Percentiles rank a stretch among this genome's conserved stretches.
Evolutionary conservation across 2,113 vertebrate genomes (phyloP).

Genomic region (Lamprologus callipterus): DNA sequence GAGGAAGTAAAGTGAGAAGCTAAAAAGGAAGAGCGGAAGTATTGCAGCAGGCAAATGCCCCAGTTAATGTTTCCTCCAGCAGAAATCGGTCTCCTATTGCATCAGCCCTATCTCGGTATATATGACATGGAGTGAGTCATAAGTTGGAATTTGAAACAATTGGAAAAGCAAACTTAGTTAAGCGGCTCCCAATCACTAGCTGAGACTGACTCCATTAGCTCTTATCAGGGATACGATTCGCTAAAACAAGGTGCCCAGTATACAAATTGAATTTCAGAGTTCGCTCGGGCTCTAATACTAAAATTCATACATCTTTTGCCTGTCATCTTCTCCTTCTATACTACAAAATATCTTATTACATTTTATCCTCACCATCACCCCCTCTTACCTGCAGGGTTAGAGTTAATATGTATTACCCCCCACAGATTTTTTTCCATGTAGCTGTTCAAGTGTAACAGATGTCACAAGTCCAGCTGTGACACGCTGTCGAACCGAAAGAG

Average conservation of each 20-base stretch:
- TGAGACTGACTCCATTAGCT: not conserved
- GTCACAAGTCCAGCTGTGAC: constrained; percentile 67
- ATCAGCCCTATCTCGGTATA: not conserved
- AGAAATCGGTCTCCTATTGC: not conserved
- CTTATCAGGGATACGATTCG: not conserved
- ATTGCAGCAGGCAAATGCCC: not conserved
- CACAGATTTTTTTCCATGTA: constrained; percentile 57
- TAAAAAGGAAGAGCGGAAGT: not conserved
- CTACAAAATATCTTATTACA: constrained; percentile 34
- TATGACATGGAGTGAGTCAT: not conserved
- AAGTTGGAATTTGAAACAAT: not conserved
- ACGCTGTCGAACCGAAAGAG: constrained; percentile 20
- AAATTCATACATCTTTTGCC: not conserved
- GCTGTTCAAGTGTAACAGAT: constrained; percentile 70
- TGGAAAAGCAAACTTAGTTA: not conserved
- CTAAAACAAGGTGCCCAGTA: not conserved
- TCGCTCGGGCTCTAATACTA: not conserved
- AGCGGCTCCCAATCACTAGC: not conserved
- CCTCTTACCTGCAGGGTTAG: not conserved
- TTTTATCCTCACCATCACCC: not conserved
- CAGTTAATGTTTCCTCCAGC: not conserved
- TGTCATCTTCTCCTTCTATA: not conserved
- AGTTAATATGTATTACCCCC: constrained; percentile 20
- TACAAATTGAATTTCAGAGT: not conserved
- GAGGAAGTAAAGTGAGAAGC: constrained; percentile 12